Conservation (phyloP, 1,140 invertebrate genomes). For the Trichonephila clavipes region DNA sequence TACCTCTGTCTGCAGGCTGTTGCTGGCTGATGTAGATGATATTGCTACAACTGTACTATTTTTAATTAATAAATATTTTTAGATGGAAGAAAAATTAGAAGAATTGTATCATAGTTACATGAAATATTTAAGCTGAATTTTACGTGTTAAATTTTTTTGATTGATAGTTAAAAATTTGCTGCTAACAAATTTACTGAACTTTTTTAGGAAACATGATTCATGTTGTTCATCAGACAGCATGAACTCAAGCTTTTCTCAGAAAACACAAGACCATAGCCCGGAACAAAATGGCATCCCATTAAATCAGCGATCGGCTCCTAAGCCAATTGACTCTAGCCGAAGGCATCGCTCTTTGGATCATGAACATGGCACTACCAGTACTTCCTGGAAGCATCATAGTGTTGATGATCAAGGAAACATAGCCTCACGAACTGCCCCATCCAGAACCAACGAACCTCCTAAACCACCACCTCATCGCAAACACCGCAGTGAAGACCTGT, state of each 20-base stretch:
- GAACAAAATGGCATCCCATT: constrained; percentile 66
- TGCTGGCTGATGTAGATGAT: too few species aligned
- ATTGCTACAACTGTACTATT: too few species aligned
- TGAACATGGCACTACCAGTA: constrained; percentile 56
- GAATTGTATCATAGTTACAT: neutral
- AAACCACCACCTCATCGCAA: constrained; percentile 72
- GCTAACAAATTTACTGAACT: neutral
- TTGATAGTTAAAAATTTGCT: too few species aligned
- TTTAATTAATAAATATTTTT: too few species aligned
- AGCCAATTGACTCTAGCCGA: constrained; percentile 39
- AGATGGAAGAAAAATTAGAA: too few species aligned
- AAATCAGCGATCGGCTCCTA: constrained; percentile 43
- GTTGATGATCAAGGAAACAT: constrained; percentile 63
- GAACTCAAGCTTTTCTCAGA: constrained; percentile 65
- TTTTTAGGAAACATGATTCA: constrained; percentile 73
- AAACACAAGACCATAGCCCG: constrained; percentile 58
- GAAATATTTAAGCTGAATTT: neutral
- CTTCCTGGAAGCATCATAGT: constrained; percentile 72
- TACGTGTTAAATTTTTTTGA: too few species aligned
- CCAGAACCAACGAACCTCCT: neutral
- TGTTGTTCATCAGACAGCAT: constrained; percentile 73
- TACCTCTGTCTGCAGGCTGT: too few species aligned
- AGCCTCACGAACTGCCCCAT: neutral
- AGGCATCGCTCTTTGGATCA: constrained; percentile 65
- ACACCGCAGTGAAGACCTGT: constrained; percentile 71